Conservation (phyloP, 2,113 vertebrate species). For the Semnornis frantzii region DNA sequence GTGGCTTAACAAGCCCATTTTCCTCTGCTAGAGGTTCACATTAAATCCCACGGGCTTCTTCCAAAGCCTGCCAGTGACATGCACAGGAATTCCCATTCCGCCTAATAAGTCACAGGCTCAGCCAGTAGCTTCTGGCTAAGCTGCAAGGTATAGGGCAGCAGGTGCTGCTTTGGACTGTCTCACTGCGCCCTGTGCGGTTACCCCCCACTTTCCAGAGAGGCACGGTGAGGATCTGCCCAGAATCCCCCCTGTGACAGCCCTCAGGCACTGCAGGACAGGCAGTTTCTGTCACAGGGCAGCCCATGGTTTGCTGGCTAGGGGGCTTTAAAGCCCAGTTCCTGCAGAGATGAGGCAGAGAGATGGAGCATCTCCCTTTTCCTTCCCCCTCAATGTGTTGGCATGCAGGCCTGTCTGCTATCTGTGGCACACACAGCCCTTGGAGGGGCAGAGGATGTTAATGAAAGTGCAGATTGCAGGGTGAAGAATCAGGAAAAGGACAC, state of each 20-base stretch:
- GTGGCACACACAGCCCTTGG: rapidly evolving
- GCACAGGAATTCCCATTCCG: not conserved
- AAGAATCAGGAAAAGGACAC: not conserved
- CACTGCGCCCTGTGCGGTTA: not conserved
- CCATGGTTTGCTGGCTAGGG: rapidly evolving
- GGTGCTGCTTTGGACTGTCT: not conserved
- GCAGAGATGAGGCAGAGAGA: not conserved
- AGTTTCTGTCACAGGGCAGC: not conserved
- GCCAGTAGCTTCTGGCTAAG: not conserved
- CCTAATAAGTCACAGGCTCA: not conserved
- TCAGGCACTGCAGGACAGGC: not conserved
- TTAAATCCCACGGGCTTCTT: not conserved
- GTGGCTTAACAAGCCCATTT: not conserved
- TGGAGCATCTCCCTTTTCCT: not conserved
- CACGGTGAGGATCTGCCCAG: rapidly evolving
- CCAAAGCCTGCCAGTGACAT: not conserved
- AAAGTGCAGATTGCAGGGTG: not conserved
- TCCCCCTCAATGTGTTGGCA: not conserved
- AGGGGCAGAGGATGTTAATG: not conserved
- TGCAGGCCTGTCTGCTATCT: rapidly evolving
- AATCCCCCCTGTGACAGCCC: not conserved
- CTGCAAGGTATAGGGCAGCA: not conserved
- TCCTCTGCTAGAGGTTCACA: not conserved
- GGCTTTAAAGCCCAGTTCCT: not conserved
- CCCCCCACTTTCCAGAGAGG: not conserved